Evolutionary conservation across 2,888 invertebrate genomes (phyloP).

Genomic region (Elgonia sp.): DNA sequence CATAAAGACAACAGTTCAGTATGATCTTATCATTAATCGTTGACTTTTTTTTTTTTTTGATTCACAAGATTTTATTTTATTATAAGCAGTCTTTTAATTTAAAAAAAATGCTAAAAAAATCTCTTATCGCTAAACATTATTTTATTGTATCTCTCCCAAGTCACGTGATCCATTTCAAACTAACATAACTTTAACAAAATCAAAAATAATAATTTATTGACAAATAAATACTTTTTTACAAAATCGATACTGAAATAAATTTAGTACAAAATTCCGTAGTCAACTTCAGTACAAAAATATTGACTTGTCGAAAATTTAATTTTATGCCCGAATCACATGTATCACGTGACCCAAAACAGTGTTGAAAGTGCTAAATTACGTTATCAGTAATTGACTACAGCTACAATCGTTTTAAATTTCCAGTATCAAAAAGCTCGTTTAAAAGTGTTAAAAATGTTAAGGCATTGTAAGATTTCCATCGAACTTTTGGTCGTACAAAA

Average conservation of each 20-base stretch:
- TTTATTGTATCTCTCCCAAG: too few species aligned
- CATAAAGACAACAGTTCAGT: background rate
- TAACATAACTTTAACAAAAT: too few species aligned
- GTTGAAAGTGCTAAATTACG: constrained; percentile 4
- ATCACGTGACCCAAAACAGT: too few species aligned
- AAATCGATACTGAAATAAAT: too few species aligned
- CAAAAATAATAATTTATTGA: too few species aligned
- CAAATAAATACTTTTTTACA: too few species aligned
- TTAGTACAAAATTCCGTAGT: too few species aligned
- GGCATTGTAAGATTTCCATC: constrained; percentile 33
- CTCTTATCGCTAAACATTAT: constrained; percentile 6
- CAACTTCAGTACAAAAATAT: too few species aligned
- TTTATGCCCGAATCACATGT: too few species aligned
- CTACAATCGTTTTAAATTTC: background rate
- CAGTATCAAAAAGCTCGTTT: constrained; percentile 16
- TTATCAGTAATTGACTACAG: background rate
- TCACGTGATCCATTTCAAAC: too few species aligned
- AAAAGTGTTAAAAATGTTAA: constrained; percentile 36
- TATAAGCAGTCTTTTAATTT: constrained; percentile 12
- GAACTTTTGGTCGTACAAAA: constrained; percentile 57
- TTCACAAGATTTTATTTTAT: constrained; percentile 10
- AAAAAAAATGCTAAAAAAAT: constrained; percentile 2
- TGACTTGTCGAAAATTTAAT: too few species aligned
- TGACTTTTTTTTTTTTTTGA: constrained; percentile 26
- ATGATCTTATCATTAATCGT: background rate